Percentiles rank a stretch among this genome's conserved stretches.
These are phyloP conservation scores for Temnothorax nylanderi DNA, from an alignment of 1,140 invertebrate genomes.

Conservation along the genomic window DNA sequence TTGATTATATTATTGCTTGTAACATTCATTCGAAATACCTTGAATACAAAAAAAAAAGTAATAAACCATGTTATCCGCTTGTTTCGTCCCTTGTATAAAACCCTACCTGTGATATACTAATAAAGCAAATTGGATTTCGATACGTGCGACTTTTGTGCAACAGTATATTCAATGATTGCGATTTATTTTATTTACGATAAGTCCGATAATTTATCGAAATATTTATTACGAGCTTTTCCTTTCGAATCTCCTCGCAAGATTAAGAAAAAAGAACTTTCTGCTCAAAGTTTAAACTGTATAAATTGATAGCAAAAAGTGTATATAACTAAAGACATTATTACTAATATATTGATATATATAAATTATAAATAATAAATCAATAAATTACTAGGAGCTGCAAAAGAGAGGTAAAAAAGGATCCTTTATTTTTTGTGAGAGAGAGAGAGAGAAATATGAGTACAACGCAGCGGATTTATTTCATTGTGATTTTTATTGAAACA, in stretches of 20 bases:
- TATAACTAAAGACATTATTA: background rate
- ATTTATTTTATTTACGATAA: background rate
- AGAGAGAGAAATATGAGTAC: no score
- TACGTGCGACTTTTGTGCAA: background rate
- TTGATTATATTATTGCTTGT: slow-evolving; percentile 79
- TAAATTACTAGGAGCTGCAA: background rate
- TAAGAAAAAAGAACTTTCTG: background rate
- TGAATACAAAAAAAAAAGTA: slow-evolving; percentile 79
- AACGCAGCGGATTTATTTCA: slow-evolving; percentile 69
- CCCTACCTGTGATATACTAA: slow-evolving; percentile 28
- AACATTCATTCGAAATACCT: slow-evolving; percentile 79
- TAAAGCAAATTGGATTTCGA: slow-evolving; percentile 33
- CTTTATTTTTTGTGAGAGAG: background rate
- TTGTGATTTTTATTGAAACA: slow-evolving; percentile 85
- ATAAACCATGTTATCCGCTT: slow-evolving; percentile 75
- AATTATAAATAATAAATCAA: background rate
- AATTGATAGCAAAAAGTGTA: background rate
- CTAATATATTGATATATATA: background rate
- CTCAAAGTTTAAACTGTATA: background rate
- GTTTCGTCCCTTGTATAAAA: slow-evolving; percentile 59
- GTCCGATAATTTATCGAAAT: background rate
- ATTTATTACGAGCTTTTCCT: background rate
- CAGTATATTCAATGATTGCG: background rate
- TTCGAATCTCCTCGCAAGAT: background rate
- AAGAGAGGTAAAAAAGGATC: background rate